These are phyloP conservation scores for Pseudomyrmex cubaensis DNA, from an alignment of 1,140 invertebrate genomes.

Conservation along the genomic window DNA sequence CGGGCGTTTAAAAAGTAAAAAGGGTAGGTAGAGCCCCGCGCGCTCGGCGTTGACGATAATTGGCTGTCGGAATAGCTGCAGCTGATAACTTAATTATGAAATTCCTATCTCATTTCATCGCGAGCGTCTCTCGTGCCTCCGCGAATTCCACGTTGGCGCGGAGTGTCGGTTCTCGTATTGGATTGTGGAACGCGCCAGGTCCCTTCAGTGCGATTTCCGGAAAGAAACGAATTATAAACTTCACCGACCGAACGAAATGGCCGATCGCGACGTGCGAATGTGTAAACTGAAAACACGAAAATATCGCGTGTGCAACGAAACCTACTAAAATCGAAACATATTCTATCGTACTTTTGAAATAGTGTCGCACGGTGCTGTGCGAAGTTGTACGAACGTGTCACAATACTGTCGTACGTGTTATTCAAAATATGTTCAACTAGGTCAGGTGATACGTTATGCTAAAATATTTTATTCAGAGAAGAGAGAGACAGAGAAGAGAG, in stretches of 20 bases:
- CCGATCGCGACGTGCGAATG: neutral
- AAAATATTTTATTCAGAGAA: constrained; percentile 42
- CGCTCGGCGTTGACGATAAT: constrained; percentile 68
- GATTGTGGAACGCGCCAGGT: neutral
- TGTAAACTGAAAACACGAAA: neutral
- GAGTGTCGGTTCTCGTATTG: constrained; percentile 39
- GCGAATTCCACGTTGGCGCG: constrained; percentile 36
- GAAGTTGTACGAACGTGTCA: neutral
- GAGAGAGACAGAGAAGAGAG: no score
- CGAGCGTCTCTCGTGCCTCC: constrained; percentile 34
- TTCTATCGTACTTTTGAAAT: neutral
- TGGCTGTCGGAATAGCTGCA: constrained; percentile 69
- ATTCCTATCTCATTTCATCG: constrained; percentile 68
- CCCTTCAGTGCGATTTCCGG: no score
- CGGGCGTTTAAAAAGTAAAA: constrained; percentile 62
- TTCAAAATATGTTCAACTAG: constrained; percentile 6
- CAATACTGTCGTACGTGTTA: constrained; percentile 15
- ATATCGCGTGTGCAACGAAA: neutral
- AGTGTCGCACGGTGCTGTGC: neutral
- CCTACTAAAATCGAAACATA: no score
- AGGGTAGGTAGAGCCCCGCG: constrained; percentile 19
- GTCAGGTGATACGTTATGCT: neutral
- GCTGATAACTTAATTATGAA: constrained; percentile 74
- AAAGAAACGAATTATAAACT: constrained; percentile 53
- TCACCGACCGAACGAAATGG: neutral